Base-by-base conservation (phyloP, 2,113 vertebrate species). In the Siniperca knerii region DNA sequence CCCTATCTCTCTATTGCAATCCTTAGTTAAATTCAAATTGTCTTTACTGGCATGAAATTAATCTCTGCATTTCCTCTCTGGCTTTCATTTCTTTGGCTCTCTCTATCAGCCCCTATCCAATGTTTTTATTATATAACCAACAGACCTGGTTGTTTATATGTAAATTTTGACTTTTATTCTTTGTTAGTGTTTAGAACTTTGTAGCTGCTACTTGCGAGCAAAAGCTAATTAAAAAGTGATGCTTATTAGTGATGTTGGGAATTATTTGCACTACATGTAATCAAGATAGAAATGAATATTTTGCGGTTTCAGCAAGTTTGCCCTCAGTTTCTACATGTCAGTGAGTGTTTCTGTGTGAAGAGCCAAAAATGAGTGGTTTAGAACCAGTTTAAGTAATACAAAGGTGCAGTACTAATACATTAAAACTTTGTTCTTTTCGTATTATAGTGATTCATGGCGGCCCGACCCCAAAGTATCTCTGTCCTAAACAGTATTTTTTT, bases 91-190 rank as follows among this genome's bases (percentile, higher is more conserved):
- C 33, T 35, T 8, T 61, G 21, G 44, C 12, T 69, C 1, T 50
- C 50, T 52, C 61, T 10, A 46, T 67, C 25, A 0, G 46, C 15
- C 23, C 15, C 2, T 10, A 6, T 69, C 48, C 48, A 4, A 15
- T 4, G 29, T 12, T 60, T 25, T 64, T 44, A 57, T 83, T 57
- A 71, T 8, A 61, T 16, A 58, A 75, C 20, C 52, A 61, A n/a
- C 57, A 68, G 54, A 66, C 62, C 75, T 77, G 72, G 1, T 81
- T 70, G 75, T 79, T 84, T 58, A 50, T 69, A 86, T 90, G 81
- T 29, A 77, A 75, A 76, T 81, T 29, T 71, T 52, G 33, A 79
- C 67, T 77, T 88, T 81, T 65, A 58, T 66, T 79, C 42, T 61
- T 73, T 52, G 20, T 48, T 6, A 0, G 29, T 35, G 66, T 50